Conservation (phyloP, 2,888 invertebrate genomes). For the Atethmia centrago region DNA sequence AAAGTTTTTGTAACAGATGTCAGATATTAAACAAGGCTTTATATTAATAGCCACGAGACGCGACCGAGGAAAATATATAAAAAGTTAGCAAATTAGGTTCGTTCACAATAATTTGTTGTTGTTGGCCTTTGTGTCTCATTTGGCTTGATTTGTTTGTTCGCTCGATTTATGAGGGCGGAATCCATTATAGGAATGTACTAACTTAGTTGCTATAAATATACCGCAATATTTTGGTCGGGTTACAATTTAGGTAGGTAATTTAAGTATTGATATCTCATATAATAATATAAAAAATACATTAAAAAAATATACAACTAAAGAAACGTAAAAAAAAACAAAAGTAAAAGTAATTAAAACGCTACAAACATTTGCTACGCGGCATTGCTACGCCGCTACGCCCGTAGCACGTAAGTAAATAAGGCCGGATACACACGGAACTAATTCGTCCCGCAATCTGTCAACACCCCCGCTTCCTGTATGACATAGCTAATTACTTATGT, state of each 20-base stretch:
- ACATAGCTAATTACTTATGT: constrained; percentile 88
- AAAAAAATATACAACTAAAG: not conserved
- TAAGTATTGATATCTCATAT: not conserved
- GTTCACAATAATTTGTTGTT: constrained; percentile 83
- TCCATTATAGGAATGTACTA: constrained; percentile 54
- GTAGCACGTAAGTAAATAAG: constrained; percentile 87
- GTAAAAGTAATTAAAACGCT: constrained; percentile 44
- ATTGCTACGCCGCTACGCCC: constrained; percentile 63
- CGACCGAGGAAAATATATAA: constrained; percentile 87
- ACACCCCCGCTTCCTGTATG: constrained; percentile 71
- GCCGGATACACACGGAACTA: constrained; percentile 75
- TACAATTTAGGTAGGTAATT: not conserved
- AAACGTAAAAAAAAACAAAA: not conserved
- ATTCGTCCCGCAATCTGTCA: constrained; percentile 71
- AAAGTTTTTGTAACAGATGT: constrained; percentile 91
- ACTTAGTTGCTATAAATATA: constrained; percentile 16
- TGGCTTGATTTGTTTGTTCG: constrained; percentile 80
- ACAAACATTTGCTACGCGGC: constrained; percentile 52
- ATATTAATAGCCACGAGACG: constrained; percentile 87
- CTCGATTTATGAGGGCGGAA: constrained; percentile 72
- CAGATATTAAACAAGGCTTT: constrained; percentile 90
- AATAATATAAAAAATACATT: not conserved
- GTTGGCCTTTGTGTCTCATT: constrained; percentile 76
- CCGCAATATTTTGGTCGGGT: not conserved
- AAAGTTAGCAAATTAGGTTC: constrained; percentile 88